Evolutionary conservation across 2,888 invertebrate genomes (phyloP).

Genomic region (Microctonus brassicae): DNA sequence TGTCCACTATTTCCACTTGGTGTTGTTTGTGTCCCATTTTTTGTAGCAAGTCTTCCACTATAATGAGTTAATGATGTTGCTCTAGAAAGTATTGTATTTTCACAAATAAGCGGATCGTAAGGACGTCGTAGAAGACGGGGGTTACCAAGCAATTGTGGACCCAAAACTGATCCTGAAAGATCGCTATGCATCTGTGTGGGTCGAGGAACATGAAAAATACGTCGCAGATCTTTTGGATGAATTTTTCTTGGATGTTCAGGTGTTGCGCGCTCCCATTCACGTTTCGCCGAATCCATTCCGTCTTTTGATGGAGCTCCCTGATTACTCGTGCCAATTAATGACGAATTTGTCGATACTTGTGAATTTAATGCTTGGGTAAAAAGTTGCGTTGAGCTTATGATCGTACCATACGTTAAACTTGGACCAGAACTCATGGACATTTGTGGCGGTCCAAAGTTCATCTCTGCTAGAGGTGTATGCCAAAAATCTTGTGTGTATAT

Average conservation of each 20-base stretch:
- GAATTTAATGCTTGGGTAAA: conserved; percentile 66
- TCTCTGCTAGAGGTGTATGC: conserved; percentile 67
- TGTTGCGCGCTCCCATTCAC: conserved; percentile 65
- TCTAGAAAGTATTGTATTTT: conserved; percentile 65
- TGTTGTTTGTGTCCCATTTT: conserved; percentile 45
- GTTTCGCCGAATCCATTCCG: conserved; percentile 62
- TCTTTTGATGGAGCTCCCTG: conserved; percentile 45
- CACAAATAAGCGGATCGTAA: conserved; percentile 67
- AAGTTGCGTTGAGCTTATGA: conserved; percentile 65
- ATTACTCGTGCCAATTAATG: not conserved
- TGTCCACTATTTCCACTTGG: conserved; percentile 27
- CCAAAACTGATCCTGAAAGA: conserved; percentile 59
- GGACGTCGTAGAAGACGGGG: conserved; percentile 64
- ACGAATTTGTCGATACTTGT: conserved; percentile 41
- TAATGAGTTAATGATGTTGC: conserved; percentile 62
- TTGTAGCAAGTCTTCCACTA: conserved; percentile 54
- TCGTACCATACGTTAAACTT: conserved; percentile 64
- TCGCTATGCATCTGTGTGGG: conserved; percentile 41
- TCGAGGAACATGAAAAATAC: conserved; percentile 55
- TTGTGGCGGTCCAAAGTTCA: conserved; percentile 67
- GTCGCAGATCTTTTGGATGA: conserved; percentile 62
- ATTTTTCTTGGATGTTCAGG: conserved; percentile 62
- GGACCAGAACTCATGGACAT: conserved; percentile 67
- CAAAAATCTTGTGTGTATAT: conserved; percentile 66
- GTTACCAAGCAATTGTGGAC: conserved; percentile 61